These are phyloP conservation scores for Galagoides demidoff DNA, from an alignment of 2,797 vertebrate genomes.

Conservation along the genomic window DNA sequence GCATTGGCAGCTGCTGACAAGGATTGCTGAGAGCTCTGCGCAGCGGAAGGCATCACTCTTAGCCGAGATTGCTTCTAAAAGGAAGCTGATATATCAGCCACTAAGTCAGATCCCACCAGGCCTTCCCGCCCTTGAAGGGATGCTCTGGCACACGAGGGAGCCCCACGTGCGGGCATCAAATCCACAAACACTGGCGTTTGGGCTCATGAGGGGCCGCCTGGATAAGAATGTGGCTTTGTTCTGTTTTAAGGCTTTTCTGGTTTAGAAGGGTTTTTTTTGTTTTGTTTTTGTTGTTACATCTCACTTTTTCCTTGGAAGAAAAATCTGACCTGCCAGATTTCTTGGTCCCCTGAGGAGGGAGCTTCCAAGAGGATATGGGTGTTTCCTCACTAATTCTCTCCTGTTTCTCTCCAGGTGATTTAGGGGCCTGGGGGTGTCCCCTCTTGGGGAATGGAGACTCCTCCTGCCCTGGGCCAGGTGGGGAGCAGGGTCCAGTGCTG, in stretches of 20 bases:
- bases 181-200: neutral
- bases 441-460: neutral
- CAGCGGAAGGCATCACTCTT: neutral
- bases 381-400: neutral
- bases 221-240: neutral
- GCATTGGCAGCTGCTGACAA: constrained; percentile 32
- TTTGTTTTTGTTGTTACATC: neutral
- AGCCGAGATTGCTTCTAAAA: neutral
- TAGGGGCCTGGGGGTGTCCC: neutral
- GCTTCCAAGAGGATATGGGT: neutral
- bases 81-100: neutral
- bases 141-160: neutral
- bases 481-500: neutral
- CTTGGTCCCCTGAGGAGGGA: neutral
- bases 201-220: neutral
- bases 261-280: neutral
- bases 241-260: neutral
- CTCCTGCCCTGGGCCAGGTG: neutral
- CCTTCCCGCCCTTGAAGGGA: neutral
- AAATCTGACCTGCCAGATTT: neutral
- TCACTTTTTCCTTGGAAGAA: neutral
- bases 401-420: neutral
- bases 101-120: neutral
- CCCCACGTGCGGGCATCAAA: neutral
- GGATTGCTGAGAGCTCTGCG: constrained; percentile 50